Evolutionary conservation across 2,797 vertebrate genomes (phyloP), one percentile per base, ranked within the genome.

Genomic region (Epinephelus awoara): DNA sequence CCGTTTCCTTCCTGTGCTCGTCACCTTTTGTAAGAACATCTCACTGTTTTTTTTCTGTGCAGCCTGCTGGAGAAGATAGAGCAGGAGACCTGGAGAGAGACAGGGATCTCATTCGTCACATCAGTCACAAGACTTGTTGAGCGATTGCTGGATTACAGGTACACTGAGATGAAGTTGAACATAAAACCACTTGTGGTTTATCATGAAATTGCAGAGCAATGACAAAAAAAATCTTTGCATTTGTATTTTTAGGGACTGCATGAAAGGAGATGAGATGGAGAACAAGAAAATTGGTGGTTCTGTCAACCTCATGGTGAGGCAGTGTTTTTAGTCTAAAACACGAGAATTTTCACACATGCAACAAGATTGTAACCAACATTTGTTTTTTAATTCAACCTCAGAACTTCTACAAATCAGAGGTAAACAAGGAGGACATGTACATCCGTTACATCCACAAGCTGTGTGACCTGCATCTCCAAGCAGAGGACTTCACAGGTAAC

Each of bases 341-440:
- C 9, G 11, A 70, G 50, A 17, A 62, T 68, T 65, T 73, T 4
- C 3, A 63, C 40, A 40, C 1, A 6, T 21, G 1, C 11, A 54
- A 13, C 40, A 15, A 7, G 3, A 40, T 54, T 67, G 54, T 59
- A 11, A 83, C 5, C 1, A 1, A 15, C 44, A 3, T 0, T 61
- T 46, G 25, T 42, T 17, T 61, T 70, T 63, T 71, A 23, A 64
- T 89, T 67, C 13, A 79, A 78, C 50, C 21, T 27, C 88, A 99
- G 98, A 99, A 99, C 85, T 99, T 99, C 89, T 99, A 99, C 93
- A 99, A 99, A 88, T 99, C 98, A 0, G 98, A 99, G 89, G 97
- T 99, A 62, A 99, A 99, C 92, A 99, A 99, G 83, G 98, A 99
- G 80, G 98, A 99, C 92, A 99, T 99, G 98, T 99, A 99, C 87